Conservation (phyloP, 2,113 vertebrate species). For the Taxidea taxus region DNA sequence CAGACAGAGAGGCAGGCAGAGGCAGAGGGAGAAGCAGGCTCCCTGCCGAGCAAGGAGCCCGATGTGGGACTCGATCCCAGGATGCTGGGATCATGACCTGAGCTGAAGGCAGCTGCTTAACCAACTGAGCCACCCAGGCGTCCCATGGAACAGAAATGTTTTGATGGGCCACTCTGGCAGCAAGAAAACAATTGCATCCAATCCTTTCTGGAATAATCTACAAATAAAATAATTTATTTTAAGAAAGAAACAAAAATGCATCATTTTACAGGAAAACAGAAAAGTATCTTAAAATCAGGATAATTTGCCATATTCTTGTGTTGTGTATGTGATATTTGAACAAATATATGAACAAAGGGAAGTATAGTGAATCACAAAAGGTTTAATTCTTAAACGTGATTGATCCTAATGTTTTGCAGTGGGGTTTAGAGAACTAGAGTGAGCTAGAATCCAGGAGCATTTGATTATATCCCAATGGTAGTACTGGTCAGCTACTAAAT, state of each 20-base stretch:
- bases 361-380: background rate
- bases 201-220: background rate
- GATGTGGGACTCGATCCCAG: no score
- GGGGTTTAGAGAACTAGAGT: background rate
- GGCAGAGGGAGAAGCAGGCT: no score
- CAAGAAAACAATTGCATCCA: background rate
- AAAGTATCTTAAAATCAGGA: background rate
- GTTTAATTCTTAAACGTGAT: background rate
- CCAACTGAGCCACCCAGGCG: no score
- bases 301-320: background rate
- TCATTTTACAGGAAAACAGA: background rate
- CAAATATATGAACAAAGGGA: background rate
- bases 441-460: background rate
- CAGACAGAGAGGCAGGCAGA: no score
- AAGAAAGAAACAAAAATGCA: background rate
- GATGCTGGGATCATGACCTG: no score
- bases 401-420: background rate
- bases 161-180: background rate
- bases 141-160: slow-evolving; percentile 15
- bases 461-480: background rate
- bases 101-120: no score
- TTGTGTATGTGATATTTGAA: background rate
- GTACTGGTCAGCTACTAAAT: background rate
- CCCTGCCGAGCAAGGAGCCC: no score
- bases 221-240: background rate